Base-by-base conservation (phyloP, 2,888 invertebrate species). In the Trachelus troglodyta region DNA sequence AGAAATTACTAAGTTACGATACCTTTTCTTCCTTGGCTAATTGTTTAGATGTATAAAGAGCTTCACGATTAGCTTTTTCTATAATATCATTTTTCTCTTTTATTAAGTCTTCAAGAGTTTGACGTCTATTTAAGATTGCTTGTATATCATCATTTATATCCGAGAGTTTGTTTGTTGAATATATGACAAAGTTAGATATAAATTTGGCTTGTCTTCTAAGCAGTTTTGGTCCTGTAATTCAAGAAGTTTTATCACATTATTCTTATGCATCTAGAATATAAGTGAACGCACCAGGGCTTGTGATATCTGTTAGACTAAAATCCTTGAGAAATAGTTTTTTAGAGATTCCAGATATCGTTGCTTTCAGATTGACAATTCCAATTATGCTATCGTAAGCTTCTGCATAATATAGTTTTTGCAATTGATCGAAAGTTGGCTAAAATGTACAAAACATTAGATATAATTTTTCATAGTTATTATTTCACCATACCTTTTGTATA, bases 141-240 rank as follows among this genome's bases (percentile, higher is more conserved):
- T 81, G 77, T 4, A 86, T 68, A 30, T 73, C 79, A 9, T 83
- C 78, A 69, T 81, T 76, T 56, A 87, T 83, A 11, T 81, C 79
- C 0, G 34, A 56, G 4, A 81, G 71, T 75, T 85, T 87, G 2
- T 79, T 83, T 12, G 69, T 78, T 1, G 80, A 74, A 12, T 88
- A 89, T 0, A 89, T 73, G 69, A 86, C 75, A 80, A 89, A 89
- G 76, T 89, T 89, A 1, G 83, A 77, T 3, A 90, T 77, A 11
- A 85, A 83, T 73, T 86, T 85, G 4, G 81, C 84, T 34, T 82
- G 76, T 75, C 79, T 87, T 12, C 85, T 83, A 33, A 86, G 77
- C 78, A 84, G 87, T 77, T 86, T 89, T 12, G 89, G 87, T 86
- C 89, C 91, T 91, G 82, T 76, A 87, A 85, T 85, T 84, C 81